These are phyloP conservation scores for Petromus typicus DNA, from an alignment of 2,113 vertebrate species.

Conservation along the genomic window DNA sequence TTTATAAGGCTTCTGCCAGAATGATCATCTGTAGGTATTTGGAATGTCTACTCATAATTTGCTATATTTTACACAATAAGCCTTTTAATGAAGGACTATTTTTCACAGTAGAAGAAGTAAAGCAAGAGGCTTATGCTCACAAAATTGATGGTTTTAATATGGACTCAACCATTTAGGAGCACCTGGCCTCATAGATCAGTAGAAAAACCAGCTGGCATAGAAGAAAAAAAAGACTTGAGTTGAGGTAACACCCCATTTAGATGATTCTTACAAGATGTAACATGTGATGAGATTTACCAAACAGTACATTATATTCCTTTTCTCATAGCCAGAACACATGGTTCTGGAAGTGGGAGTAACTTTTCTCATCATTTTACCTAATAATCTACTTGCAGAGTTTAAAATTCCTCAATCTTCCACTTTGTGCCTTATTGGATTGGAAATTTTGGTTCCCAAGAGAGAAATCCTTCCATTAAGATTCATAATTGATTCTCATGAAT, in stretches of 20 bases:
- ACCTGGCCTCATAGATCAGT: not conserved
- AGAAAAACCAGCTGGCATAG: not conserved
- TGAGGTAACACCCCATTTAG: not conserved
- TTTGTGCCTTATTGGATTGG: not conserved
- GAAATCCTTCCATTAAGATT: not conserved
- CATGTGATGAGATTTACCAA: not conserved
- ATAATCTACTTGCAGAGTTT: not conserved
- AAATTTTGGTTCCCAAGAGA: not conserved
- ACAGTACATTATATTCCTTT: not conserved
- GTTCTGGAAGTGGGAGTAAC: not conserved
- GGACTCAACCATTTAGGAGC: not conserved
- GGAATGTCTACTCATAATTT: not conserved
- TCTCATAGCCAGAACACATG: not conserved
- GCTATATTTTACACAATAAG: not conserved
- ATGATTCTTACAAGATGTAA: not conserved
- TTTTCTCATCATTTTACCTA: not conserved
- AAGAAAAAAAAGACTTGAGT: not conserved
- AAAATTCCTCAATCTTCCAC: not conserved
- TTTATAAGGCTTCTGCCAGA: not conserved
- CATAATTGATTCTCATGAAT: not conserved
- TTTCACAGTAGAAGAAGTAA: not conserved
- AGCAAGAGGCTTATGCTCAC: not conserved
- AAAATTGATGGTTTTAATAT: not conserved
- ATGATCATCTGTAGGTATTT: not conserved
- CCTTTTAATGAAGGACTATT: conserved; percentile 15